These are phyloP conservation scores for Umimayanthus chanpuru DNA, from an alignment of 92 coral and sea anemone species.

Conservation along the genomic window DNA sequence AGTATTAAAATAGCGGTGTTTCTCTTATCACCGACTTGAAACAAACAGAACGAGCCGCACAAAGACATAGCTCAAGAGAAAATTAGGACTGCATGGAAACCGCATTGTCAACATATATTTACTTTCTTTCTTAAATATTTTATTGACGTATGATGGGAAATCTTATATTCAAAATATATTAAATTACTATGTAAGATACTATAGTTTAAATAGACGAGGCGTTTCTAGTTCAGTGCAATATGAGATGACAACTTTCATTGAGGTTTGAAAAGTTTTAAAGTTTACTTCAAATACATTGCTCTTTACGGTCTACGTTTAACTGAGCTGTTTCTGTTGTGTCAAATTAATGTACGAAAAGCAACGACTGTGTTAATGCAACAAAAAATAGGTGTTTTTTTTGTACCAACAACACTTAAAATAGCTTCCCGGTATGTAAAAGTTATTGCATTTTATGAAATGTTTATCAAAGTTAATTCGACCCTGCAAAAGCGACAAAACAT, in stretches of 20 bases:
- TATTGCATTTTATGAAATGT: not conserved
- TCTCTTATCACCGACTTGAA: not conserved
- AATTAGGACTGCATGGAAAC: slow-evolving; percentile 26
- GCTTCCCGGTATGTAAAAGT: not conserved
- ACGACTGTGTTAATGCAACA: not conserved
- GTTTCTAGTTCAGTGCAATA: not conserved
- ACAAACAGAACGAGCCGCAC: not conserved
- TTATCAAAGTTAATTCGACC: not conserved
- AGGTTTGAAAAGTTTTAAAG: not conserved
- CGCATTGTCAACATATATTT: slow-evolving; percentile 7
- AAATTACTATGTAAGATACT: not conserved
- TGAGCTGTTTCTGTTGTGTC: no score
- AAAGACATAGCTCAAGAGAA: slow-evolving; percentile 17
- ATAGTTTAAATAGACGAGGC: not conserved
- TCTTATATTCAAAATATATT: not conserved
- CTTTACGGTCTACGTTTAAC: not conserved
- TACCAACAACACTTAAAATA: not conserved
- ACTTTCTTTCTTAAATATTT: not conserved
- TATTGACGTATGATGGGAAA: not conserved
- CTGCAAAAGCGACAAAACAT: no score
- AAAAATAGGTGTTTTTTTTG: not conserved
- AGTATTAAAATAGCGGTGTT: not conserved
- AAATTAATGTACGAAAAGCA: no score
- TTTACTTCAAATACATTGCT: not conserved
- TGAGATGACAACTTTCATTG: not conserved